These are phyloP conservation scores for Odontocerum albicorne DNA, from an alignment of 2,888 invertebrate species.

Conservation along the genomic window DNA sequence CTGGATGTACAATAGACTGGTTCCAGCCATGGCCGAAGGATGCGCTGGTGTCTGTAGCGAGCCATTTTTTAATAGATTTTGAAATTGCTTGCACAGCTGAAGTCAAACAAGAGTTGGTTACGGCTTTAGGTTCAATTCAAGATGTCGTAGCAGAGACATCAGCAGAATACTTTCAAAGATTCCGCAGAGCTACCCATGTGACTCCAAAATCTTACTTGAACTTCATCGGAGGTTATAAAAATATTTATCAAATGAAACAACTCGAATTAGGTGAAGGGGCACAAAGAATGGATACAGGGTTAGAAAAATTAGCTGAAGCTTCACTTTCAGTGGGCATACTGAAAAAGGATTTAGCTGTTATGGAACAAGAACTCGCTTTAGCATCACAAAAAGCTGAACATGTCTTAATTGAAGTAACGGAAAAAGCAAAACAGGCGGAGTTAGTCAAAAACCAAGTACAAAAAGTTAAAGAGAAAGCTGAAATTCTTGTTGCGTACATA, in stretches of 20 bases:
- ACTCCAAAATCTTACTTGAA: slow-evolving; percentile 97
- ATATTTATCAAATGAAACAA: slow-evolving; percentile 87
- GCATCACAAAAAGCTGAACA: slow-evolving; percentile 92
- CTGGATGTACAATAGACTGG: slow-evolving; percentile 99
- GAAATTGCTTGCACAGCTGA: slow-evolving; percentile 83
- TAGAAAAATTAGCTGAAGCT: slow-evolving; percentile 94
- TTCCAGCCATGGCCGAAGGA: slow-evolving; percentile 98
- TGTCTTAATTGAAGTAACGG: slow-evolving; percentile 87
- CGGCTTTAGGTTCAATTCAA: slow-evolving; percentile 90
- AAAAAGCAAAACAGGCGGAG: slow-evolving; percentile 93
- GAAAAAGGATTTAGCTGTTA: slow-evolving; percentile 88
- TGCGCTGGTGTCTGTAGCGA: slow-evolving; percentile 88
- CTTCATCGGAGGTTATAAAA: slow-evolving; percentile 94
- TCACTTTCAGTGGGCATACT: slow-evolving; percentile 90
- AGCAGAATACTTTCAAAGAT: slow-evolving; percentile 85
- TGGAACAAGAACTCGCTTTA: slow-evolving; percentile 91
- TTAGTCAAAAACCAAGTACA: slow-evolving; percentile 94
- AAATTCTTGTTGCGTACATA: slow-evolving; percentile 81
- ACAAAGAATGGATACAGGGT: slow-evolving; percentile 90
- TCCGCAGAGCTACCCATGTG: slow-evolving; percentile 91
- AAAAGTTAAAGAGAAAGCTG: slow-evolving; percentile 94
- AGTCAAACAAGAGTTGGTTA: slow-evolving; percentile 84
- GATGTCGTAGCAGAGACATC: slow-evolving; percentile 88
- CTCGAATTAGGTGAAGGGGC: slow-evolving; percentile 89
- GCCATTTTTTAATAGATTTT: slow-evolving; percentile 88